These are phyloP conservation scores for Pseudachorutes palmiensis DNA, from an alignment of 1,140 invertebrate species.

Conservation along the genomic window DNA sequence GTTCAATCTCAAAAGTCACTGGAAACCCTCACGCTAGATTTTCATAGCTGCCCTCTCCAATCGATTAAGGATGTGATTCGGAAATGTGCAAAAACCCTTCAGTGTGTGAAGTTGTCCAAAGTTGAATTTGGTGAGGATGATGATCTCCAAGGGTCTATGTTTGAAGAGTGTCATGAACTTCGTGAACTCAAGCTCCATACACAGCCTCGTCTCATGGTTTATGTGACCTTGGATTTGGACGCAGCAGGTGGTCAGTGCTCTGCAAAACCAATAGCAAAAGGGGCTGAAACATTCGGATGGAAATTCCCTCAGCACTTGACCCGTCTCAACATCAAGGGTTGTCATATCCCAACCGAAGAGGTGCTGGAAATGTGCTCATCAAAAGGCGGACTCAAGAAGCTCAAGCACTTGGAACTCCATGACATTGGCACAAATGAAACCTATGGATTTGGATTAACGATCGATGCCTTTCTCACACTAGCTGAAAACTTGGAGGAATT, in stretches of 20 bases:
- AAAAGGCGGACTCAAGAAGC: not conserved
- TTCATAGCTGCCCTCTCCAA: slow-evolving; percentile 1
- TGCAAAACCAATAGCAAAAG: not conserved
- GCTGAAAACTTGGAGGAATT: not conserved
- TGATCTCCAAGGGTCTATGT: slow-evolving; percentile 14
- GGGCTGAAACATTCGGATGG: not conserved
- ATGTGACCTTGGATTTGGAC: not conserved
- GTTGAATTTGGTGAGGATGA: slow-evolving; percentile 14
- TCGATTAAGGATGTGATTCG: slow-evolving; percentile 10
- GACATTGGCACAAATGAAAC: not conserved
- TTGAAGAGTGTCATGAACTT: slow-evolving; percentile 7
- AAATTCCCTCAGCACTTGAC: slow-evolving; percentile 2
- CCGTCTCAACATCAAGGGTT: slow-evolving; percentile 9
- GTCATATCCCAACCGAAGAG: slow-evolving; percentile 8
- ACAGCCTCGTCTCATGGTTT: not conserved
- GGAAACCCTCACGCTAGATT: slow-evolving; percentile 12
- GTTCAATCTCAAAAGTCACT: slow-evolving; percentile 17
- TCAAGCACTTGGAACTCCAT: not conserved
- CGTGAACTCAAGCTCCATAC: not conserved
- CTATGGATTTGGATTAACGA: not conserved
- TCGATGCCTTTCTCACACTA: not conserved
- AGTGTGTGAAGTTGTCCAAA: slow-evolving; percentile 13
- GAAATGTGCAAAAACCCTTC: slow-evolving; percentile 3
- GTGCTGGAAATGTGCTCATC: slow-evolving; percentile 11
- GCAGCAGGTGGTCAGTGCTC: not conserved